These are phyloP conservation scores for Drosophila carrolli DNA, from an alignment of 1,140 invertebrate genomes.

Conservation along the genomic window DNA sequence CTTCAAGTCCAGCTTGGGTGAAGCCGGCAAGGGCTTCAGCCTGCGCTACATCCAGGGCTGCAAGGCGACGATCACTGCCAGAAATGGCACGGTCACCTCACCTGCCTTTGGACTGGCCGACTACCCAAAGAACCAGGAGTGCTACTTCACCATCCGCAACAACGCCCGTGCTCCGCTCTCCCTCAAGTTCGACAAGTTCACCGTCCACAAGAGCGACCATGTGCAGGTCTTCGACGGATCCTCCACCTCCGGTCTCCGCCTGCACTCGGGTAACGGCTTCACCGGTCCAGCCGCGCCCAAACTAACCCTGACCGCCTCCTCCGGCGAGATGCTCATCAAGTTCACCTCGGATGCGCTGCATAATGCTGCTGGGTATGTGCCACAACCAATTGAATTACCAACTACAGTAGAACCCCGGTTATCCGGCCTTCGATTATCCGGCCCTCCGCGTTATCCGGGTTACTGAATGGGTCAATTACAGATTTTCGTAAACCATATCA, in stretches of 20 bases:
- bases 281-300: slow-evolving; percentile 90
- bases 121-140: slow-evolving; percentile 97
- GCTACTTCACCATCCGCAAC: slow-evolving; percentile 94
- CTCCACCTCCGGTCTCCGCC: slow-evolving; percentile 92
- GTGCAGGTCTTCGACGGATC: slow-evolving; percentile 96
- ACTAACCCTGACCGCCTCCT: slow-evolving; percentile 95
- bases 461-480: no score
- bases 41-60: slow-evolving; percentile 96
- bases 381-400: no score
- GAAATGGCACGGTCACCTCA: slow-evolving; percentile 93
- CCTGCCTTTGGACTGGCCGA: slow-evolving; percentile 93
- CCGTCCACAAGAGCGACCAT: slow-evolving; percentile 93
- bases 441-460: no score
- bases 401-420: no score
- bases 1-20: slow-evolving; percentile 95
- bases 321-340: slow-evolving; percentile 95
- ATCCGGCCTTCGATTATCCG: no score
- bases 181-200: slow-evolving; percentile 94
- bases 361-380: slow-evolving; percentile 86
- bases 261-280: slow-evolving; percentile 96
- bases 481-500: no score
- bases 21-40: slow-evolving; percentile 95
- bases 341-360: slow-evolving; percentile 95
- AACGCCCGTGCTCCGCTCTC: slow-evolving; percentile 93
- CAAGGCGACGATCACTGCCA: slow-evolving; percentile 91